These are phyloP conservation scores for Aurelia aurita complex sp. Pacific DNA, from an alignment of 30 jellyfish, hydroid and myxozoan species.

Conservation along the genomic window DNA sequence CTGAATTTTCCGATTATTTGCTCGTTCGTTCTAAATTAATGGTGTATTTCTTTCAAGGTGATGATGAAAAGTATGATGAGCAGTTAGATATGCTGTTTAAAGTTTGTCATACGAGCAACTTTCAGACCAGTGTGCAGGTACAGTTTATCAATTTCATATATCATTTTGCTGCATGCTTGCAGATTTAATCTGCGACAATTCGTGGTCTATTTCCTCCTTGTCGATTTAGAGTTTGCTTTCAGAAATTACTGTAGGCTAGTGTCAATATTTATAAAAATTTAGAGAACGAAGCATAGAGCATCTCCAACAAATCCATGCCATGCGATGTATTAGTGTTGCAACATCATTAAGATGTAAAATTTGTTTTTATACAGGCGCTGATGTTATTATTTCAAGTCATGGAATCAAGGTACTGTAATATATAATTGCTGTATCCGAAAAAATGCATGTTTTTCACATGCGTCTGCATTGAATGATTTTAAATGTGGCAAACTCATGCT, in stretches of 20 bases:
- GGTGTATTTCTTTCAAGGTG: constrained; percentile 27
- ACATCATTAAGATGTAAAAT: too few relatives aligned
- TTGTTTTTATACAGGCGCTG: constrained; percentile 65
- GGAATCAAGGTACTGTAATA: constrained; percentile 72
- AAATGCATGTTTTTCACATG: not conserved
- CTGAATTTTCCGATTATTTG: too few relatives aligned
- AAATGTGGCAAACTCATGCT: too few relatives aligned
- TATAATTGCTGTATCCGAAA: not conserved
- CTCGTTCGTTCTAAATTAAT: not conserved
- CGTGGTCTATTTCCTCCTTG: too few relatives aligned
- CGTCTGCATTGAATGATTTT: not conserved
- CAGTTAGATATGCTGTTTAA: constrained; percentile 86
- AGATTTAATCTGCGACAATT: too few relatives aligned
- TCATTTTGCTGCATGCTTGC: too few relatives aligned
- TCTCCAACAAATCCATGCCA: too few relatives aligned
- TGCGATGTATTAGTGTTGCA: too few relatives aligned
- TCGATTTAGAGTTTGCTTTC: too few relatives aligned
- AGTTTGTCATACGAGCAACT: constrained; percentile 73
- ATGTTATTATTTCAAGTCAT: constrained; percentile 95
- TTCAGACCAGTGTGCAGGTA: constrained; percentile 93
- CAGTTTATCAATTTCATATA: not conserved
- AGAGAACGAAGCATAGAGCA: too few relatives aligned
- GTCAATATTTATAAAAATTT: too few relatives aligned
- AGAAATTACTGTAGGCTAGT: too few relatives aligned
- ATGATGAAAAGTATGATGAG: constrained; percentile 83